These are phyloP conservation scores for Ceratosolen solmsi DNA, from an alignment of 1,140 invertebrate species.

Conservation along the genomic window DNA sequence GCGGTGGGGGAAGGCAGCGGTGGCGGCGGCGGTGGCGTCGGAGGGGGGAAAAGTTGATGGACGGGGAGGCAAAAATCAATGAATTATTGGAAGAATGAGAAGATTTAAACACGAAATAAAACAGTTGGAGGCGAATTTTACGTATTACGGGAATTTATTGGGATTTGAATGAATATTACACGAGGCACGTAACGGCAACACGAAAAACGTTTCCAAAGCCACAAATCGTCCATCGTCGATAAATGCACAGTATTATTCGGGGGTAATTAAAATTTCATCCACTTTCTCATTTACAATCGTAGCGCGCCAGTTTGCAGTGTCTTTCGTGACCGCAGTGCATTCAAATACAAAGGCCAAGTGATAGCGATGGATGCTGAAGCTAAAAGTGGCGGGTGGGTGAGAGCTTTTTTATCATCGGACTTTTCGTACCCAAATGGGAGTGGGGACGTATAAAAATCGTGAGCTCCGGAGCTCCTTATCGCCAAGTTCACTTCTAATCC, in stretches of 20 bases:
- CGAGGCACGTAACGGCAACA: background rate
- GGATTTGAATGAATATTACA: background rate
- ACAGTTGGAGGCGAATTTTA: background rate
- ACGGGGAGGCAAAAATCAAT: background rate
- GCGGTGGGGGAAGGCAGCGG: too few relatives aligned
- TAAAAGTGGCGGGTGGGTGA: too few relatives aligned
- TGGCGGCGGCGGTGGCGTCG: too few relatives aligned
- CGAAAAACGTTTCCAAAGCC: background rate
- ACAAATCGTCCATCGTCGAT: background rate
- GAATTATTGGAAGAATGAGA: background rate
- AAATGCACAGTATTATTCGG: background rate
- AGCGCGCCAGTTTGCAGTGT: background rate
- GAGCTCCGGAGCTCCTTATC: background rate
- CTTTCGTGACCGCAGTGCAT: background rate
- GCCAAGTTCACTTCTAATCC: slow-evolving; percentile 35
- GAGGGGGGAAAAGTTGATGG: too few relatives aligned
- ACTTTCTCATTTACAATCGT: background rate
- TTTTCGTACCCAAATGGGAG: too few relatives aligned
- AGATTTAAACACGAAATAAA: background rate
- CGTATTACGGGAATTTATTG: background rate
- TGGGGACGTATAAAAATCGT: background rate
- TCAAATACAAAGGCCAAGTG: too few relatives aligned
- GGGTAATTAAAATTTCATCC: slow-evolving; percentile 9
- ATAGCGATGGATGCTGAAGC: too few relatives aligned
- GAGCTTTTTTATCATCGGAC: too few relatives aligned